Conservation (phyloP, 2,888 invertebrate species). For the Stenotaenia linearis region DNA sequence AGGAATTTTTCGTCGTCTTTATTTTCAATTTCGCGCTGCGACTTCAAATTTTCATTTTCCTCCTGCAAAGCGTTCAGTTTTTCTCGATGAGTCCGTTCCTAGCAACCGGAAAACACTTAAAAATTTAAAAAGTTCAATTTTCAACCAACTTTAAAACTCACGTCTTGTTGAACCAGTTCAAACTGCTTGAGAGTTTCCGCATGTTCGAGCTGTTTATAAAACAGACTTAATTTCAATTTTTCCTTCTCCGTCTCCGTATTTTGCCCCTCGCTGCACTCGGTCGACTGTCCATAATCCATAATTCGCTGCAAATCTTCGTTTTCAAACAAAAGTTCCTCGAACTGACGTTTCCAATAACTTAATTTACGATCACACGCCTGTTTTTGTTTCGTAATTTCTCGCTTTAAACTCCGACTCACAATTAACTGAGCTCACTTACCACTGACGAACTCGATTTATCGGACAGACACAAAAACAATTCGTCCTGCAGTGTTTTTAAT, state of each 20-base stretch:
- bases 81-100: slow-evolving; percentile 34
- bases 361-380: slow-evolving; percentile 37
- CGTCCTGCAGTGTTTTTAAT: slow-evolving; percentile 37
- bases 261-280: slow-evolving; percentile 28
- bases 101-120: not conserved
- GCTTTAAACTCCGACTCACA: too few relatives aligned
- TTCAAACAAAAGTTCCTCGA: slow-evolving; percentile 36
- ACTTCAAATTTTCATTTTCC: slow-evolving; percentile 37
- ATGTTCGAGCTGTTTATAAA: slow-evolving; percentile 38
- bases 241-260: slow-evolving; percentile 35
- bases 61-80: slow-evolving; percentile 36
- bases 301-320: slow-evolving; percentile 36
- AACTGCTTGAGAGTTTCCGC: slow-evolving; percentile 34
- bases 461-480: slow-evolving; percentile 36
- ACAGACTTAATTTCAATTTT: slow-evolving; percentile 36
- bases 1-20: slow-evolving; percentile 34
- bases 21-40: slow-evolving; percentile 34
- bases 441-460: not conserved
- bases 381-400: not conserved
- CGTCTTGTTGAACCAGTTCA: slow-evolving; percentile 34
- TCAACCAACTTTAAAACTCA: not conserved
- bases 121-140: not conserved
- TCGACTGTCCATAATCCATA: slow-evolving; percentile 33
- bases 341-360: slow-evolving; percentile 37
- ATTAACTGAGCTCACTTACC: not conserved